Evolutionary conservation across 2,797 vertebrate genomes (phyloP).

Genomic region (Poeciliopsis infans): DNA sequence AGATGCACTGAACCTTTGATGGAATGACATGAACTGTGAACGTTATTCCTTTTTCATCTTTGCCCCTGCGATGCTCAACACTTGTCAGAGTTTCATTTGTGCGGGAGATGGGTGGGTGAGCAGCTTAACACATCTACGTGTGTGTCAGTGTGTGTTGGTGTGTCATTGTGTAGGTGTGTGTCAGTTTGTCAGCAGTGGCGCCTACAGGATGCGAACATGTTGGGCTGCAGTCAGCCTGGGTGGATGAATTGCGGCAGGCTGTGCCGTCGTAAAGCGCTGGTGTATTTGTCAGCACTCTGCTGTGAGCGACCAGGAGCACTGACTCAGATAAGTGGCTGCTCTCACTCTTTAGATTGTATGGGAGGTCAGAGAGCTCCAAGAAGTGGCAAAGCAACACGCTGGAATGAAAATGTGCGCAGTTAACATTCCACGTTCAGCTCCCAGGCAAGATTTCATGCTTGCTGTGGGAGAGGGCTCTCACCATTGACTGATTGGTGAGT

Average conservation of each 20-base stretch:
- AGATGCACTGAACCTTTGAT: conserved; percentile 50
- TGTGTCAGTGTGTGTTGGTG: conserved; percentile 55
- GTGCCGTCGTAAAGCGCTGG: conserved; percentile 56
- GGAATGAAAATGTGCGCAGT: conserved; percentile 61
- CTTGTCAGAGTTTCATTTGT: conserved; percentile 44
- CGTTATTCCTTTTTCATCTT: conserved; percentile 49
- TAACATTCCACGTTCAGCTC: conserved; percentile 65
- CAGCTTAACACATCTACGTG: conserved; percentile 44
- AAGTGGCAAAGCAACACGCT: conserved; percentile 58
- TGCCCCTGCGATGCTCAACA: conserved; percentile 49
- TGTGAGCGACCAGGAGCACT: conserved; percentile 61
- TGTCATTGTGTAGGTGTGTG: conserved; percentile 66
- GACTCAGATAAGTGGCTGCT: conserved; percentile 70
- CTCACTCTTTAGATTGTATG: conserved; percentile 50
- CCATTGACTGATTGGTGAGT: conserved; percentile 75
- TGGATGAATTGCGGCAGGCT: conserved; percentile 63
- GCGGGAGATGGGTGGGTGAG: conserved; percentile 42
- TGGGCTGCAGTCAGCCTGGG: conserved; percentile 47
- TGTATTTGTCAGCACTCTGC: conserved; percentile 62
- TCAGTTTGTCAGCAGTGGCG: conserved; percentile 65
- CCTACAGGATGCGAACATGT: conserved; percentile 60
- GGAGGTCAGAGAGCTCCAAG: conserved; percentile 65
- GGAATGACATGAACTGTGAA: conserved; percentile 49
- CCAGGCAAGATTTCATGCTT: conserved; percentile 68
- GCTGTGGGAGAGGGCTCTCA: conserved; percentile 63